Percentiles rank a stretch among this genome's conserved stretches.
Conservation (phyloP, 2,113 vertebrate genomes). For the Gymnocephalus cernua region DNA sequence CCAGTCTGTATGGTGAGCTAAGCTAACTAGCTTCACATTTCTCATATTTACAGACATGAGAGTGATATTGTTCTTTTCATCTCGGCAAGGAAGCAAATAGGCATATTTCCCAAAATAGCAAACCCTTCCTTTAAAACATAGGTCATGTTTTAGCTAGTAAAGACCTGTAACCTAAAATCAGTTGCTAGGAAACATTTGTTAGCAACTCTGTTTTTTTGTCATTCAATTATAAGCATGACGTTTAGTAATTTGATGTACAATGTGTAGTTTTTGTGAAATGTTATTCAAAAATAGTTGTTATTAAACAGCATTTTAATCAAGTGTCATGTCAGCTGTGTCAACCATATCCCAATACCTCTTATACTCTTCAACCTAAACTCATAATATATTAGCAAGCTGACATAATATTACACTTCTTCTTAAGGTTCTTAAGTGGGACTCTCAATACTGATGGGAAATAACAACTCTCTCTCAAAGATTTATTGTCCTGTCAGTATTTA, state of each 20-base stretch:
- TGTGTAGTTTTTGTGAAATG: not conserved
- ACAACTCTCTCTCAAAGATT: slow-evolving; percentile 12
- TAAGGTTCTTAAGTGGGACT: not conserved
- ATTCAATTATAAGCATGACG: not conserved
- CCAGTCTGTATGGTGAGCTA: not conserved
- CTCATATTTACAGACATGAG: not conserved
- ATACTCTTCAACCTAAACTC: no score
- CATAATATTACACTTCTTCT: not conserved
- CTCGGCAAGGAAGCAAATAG: not conserved
- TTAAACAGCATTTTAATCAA: not conserved
- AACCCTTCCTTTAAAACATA: not conserved
- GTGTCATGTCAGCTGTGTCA: not conserved
- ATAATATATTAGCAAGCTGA: not conserved
- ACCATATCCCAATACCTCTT: not conserved
- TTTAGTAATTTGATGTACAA: not conserved
- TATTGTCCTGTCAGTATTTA: slow-evolving; percentile 25
- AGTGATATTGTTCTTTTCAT: not conserved
- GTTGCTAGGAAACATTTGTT: not conserved
- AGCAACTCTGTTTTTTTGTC: not conserved
- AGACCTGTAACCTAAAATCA: not conserved
- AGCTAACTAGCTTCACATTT: not conserved
- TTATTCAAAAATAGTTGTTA: not conserved
- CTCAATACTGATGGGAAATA: slow-evolving; percentile 25
- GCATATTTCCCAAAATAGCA: not conserved
- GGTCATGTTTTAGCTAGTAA: not conserved